Base-by-base conservation (phyloP, 2,797 vertebrate genomes). In the Antennarius maculatus region DNA sequence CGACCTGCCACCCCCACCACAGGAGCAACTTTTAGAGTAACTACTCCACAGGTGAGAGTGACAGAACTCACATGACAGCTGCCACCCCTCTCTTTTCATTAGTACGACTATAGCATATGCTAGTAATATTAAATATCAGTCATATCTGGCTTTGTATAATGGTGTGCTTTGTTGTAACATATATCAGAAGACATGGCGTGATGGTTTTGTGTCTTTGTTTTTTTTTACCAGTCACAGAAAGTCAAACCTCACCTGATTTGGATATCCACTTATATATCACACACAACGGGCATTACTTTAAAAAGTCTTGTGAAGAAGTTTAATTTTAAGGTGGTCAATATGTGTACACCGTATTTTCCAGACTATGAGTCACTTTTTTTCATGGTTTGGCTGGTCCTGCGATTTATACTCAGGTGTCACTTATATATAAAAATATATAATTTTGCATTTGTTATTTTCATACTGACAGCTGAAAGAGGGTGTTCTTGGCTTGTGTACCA, bases 21-120 rank as follows among this genome's bases (percentile, higher is more conserved):
- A 11, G 93, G 91, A 58, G 79, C 94, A 2, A 86, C 95, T 47
- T 96, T 96, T 84, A 94, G 94, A 87, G 93, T 95, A 0, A 89
- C 94, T 23, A 84, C 94, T 46, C 81, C 93, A 59, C 95, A 96
- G 94, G 95, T 95, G 92, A 89, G 86, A 31, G 48, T 61, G 28
- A 9, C 62, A 67, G 31, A 67, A 27, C 18, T 14, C 5, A 42
- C 52, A 12, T 10, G 49, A 31, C 17, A 15, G 60, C 46, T 41
- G 16, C 53, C 14, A 48, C 56, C 18, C 39, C 12, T 17, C 31
- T 41, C 16, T 1, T 46, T 12, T 41, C n/a, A 27, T 5, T 6
- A 23, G 17, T 28, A 13, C 4, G 52, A 59, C 41, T 5, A 4
- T 4, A 1, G 17, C 41, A 23, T 59, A 37, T 11, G 17, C 31